Conservation (phyloP, 2,888 invertebrate species). For the Aelia acuminata region DNA sequence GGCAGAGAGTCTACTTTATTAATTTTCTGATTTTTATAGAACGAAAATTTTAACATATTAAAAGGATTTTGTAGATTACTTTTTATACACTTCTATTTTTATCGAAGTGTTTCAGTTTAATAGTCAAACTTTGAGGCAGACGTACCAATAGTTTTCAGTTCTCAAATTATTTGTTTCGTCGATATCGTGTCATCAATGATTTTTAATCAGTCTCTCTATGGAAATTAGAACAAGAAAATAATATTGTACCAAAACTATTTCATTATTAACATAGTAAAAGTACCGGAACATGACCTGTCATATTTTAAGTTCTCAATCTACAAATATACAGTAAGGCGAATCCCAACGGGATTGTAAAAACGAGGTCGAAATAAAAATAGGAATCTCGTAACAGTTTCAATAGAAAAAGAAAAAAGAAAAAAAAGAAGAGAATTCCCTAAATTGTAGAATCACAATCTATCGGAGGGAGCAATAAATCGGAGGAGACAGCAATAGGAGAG, state of each 20-base stretch:
- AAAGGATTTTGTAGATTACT: no score
- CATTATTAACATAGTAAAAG: not conserved
- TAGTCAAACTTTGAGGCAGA: not conserved
- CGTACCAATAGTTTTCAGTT: not conserved
- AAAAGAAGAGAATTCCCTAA: not conserved
- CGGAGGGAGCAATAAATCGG: not conserved
- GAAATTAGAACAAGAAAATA: not conserved
- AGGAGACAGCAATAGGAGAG: not conserved
- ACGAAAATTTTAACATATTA: no score
- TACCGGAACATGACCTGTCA: no score
- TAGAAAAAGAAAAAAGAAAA: no score
- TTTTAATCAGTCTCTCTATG: not conserved
- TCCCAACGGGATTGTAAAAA: no score
- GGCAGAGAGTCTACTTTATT: no score
- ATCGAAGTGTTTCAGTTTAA: not conserved
- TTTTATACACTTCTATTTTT: no score
- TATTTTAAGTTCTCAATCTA: no score
- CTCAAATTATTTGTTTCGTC: not conserved
- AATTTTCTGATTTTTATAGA: no score
- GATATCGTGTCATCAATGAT: not conserved
- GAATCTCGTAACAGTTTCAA: not conserved
- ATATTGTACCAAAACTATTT: not conserved
- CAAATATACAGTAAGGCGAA: no score
- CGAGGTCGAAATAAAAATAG: not conserved
- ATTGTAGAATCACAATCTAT: not conserved